Conservation (phyloP, 2,888 invertebrate genomes). For the Dicranocentrus wangi region DNA sequence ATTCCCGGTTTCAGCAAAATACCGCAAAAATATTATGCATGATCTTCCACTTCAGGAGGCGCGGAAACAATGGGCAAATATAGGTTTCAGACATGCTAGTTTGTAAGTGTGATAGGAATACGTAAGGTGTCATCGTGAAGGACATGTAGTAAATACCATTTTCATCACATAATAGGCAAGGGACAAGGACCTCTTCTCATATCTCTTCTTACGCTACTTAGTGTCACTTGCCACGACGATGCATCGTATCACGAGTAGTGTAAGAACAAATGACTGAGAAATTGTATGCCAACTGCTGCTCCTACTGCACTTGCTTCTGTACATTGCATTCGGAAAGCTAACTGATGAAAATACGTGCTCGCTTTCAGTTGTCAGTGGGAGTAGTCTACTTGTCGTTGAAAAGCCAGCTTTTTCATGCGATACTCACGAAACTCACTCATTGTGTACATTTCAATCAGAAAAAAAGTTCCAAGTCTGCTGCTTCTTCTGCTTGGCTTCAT, state of each 20-base stretch:
- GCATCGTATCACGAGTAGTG: no score
- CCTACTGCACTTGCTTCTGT: neutral
- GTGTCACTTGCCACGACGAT: slow-evolving; percentile 21
- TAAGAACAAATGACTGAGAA: slow-evolving; percentile 15
- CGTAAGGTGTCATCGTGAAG: slow-evolving; percentile 15
- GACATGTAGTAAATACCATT: slow-evolving; percentile 17
- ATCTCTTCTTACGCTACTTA: slow-evolving; percentile 41
- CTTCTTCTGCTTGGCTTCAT: slow-evolving; percentile 2
- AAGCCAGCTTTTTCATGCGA: neutral
- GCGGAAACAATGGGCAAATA: neutral
- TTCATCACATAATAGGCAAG: neutral
- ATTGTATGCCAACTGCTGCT: slow-evolving; percentile 24
- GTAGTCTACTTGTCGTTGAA: neutral
- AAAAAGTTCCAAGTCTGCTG: neutral
- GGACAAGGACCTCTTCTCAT: slow-evolving; percentile 37
- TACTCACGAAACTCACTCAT: no score
- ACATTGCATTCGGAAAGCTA: neutral
- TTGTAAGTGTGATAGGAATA: neutral
- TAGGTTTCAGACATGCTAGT: neutral
- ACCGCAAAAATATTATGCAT: neutral
- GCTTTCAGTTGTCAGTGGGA: neutral
- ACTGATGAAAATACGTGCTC: slow-evolving; percentile 6
- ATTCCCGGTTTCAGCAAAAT: no score
- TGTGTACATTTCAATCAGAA: neutral
- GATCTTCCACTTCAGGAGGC: neutral